A percentile compares a stretch with the other conserved stretches of the same genome.
Conservation (phyloP, 2,113 vertebrate species). For the Procavia capensis region DNA sequence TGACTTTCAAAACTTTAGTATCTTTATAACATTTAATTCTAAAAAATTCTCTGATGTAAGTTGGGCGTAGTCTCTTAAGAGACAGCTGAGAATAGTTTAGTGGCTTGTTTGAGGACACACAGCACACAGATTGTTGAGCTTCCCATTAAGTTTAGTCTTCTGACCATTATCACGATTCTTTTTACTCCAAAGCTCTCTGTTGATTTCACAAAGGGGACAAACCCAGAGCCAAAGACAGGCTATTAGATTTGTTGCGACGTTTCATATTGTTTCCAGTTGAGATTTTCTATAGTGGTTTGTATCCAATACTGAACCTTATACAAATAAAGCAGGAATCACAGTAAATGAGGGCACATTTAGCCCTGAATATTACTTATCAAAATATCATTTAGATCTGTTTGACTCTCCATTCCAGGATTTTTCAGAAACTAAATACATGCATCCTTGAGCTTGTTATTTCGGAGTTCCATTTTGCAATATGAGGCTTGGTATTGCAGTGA, state of each 20-base stretch:
- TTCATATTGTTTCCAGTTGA: constrained; percentile 65
- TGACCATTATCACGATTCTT: neutral
- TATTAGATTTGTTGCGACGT: constrained; percentile 50
- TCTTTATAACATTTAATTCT: neutral
- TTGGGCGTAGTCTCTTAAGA: neutral
- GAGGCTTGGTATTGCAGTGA: neutral
- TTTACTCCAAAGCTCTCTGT: constrained; percentile 12
- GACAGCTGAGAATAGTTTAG: neutral
- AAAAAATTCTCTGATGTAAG: neutral
- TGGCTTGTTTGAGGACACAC: neutral
- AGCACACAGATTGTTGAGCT: too few species aligned
- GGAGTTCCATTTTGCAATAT: constrained; percentile 31
- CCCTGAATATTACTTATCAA: constrained; percentile 71
- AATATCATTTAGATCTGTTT: constrained; percentile 76
- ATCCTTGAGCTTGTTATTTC: constrained; percentile 55
- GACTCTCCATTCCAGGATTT: constrained; percentile 69
- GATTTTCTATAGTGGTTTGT: constrained; percentile 58
- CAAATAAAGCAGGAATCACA: constrained; percentile 63
- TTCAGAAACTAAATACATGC: constrained; percentile 64
- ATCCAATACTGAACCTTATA: constrained; percentile 38
- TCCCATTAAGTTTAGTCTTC: neutral
- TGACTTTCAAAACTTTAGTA: neutral
- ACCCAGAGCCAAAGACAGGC: constrained; percentile 36
- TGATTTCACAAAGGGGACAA: constrained; percentile 44
- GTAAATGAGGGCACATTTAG: constrained; percentile 64